A percentile compares a stretch with the other conserved stretches of the same genome.
Evolutionary conservation across 2,113 vertebrate genomes (phyloP).

Genomic region (Oryctolagus cuniculus): DNA sequence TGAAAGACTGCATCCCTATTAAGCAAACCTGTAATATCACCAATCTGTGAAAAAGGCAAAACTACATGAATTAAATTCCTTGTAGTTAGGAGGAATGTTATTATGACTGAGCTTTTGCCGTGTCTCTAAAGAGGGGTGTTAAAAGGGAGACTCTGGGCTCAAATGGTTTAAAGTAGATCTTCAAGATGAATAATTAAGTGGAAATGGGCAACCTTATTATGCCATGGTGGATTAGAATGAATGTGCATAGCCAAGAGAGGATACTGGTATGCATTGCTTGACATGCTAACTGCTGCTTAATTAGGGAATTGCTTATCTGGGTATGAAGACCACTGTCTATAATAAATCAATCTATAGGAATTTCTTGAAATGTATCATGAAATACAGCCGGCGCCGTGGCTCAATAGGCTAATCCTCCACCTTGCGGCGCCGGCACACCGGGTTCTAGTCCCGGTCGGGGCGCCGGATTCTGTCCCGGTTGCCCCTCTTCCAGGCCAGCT

Average conservation of each 20-base stretch:
- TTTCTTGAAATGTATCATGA: neutral
- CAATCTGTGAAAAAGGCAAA: neutral
- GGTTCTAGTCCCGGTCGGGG: too few species aligned
- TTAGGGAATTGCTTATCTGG: neutral
- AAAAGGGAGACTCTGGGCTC: neutral
- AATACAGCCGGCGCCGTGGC: too few species aligned
- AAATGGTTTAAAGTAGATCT: neutral
- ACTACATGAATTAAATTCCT: neutral
- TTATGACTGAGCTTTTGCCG: neutral
- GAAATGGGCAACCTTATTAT: neutral
- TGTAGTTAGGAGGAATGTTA: neutral
- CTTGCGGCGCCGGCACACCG: too few species aligned
- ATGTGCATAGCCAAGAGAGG: neutral
- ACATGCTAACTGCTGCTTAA: neutral
- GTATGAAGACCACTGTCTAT: neutral
- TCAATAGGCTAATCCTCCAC: too few species aligned
- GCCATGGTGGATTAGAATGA: neutral
- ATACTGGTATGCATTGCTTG: neutral
- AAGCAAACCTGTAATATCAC: neutral
- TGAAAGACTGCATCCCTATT: neutral
- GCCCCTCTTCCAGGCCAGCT: too few species aligned
- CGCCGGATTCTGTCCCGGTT: too few species aligned
- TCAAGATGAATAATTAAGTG: neutral
- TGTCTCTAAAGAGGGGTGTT: neutral
- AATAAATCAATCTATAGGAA: neutral